Conservation (phyloP, 2,797 vertebrate genomes). For the Anguilla megastoma region DNA sequence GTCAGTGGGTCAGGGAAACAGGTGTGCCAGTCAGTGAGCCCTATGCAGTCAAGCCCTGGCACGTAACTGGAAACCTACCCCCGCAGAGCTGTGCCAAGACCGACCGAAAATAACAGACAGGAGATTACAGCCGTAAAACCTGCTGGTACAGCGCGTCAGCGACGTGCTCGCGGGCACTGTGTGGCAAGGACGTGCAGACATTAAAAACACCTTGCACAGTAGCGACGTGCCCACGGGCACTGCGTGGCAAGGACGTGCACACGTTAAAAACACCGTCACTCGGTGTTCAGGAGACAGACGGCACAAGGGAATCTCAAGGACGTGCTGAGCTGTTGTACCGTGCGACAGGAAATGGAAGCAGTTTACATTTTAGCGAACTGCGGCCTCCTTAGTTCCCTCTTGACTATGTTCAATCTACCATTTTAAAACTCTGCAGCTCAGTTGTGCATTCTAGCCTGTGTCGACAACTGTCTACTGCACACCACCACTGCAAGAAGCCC, state of each 20-base stretch:
- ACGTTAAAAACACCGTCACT: background rate
- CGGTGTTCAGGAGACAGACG: background rate
- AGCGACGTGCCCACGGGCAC: too few species aligned
- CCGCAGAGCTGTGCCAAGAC: background rate
- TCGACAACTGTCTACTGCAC: background rate
- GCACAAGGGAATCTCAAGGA: background rate
- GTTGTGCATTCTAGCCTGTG: background rate
- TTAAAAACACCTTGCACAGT: background rate
- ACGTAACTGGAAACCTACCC: background rate
- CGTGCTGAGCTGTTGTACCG: background rate
- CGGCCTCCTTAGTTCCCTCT: background rate
- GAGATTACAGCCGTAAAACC: background rate
- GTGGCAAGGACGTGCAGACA: too few species aligned
- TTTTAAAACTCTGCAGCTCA: background rate
- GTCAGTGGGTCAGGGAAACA: background rate
- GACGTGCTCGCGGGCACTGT: too few species aligned
- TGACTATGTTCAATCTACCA: background rate
- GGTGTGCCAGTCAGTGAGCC: too few species aligned
- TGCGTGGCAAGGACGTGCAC: too few species aligned
- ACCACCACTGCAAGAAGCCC: background rate
- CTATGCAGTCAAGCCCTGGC: background rate
- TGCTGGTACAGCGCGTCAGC: background rate
- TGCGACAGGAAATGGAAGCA: background rate
- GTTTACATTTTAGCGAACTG: background rate
- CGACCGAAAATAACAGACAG: background rate